Percentiles rank a stretch among this genome's conserved stretches.
phyloP scores from a whole-genome alignment of 2,797 vertebrate genomes.

The Oceanodroma leucorhoa region DNA sequence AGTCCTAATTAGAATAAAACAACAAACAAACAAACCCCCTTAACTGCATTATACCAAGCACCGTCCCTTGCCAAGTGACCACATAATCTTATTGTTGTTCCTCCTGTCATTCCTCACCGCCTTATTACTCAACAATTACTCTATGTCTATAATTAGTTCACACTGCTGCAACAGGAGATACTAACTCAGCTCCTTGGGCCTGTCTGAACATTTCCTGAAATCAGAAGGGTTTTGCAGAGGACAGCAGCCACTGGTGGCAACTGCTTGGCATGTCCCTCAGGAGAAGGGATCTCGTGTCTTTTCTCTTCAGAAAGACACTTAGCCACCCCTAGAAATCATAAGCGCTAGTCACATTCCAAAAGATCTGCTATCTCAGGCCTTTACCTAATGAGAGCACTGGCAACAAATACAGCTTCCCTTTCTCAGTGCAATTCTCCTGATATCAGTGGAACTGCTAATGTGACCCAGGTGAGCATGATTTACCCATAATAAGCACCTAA shows the following conservation, averaged over 20 bases:
- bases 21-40: slow-evolving; percentile 16
- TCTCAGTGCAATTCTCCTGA: not conserved
- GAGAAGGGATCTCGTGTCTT: not conserved
- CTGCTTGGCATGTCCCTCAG: not conserved
- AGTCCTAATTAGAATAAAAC: slow-evolving; percentile 26
- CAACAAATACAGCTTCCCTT: not conserved
- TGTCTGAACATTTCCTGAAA: not conserved
- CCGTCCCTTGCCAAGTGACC: not conserved
- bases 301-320: not conserved
- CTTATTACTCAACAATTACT: slow-evolving; percentile 22
- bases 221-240: not conserved
- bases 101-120: not conserved
- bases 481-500: not conserved
- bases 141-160: slow-evolving; percentile 39
- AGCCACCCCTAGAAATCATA: not conserved
- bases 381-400: not conserved
- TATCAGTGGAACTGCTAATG: not conserved
- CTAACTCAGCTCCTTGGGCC: not conserved
- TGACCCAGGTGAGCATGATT: not conserved
- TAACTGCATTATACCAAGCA: not conserved
- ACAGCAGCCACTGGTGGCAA: not conserved
- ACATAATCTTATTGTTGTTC: slow-evolving; percentile 26
- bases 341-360: not conserved
- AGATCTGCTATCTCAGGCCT: not conserved
- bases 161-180: not conserved